Percentiles rank a stretch among this genome's conserved stretches.
Conservation (phyloP, 2,888 invertebrate species). For the Heliconius erato region DNA sequence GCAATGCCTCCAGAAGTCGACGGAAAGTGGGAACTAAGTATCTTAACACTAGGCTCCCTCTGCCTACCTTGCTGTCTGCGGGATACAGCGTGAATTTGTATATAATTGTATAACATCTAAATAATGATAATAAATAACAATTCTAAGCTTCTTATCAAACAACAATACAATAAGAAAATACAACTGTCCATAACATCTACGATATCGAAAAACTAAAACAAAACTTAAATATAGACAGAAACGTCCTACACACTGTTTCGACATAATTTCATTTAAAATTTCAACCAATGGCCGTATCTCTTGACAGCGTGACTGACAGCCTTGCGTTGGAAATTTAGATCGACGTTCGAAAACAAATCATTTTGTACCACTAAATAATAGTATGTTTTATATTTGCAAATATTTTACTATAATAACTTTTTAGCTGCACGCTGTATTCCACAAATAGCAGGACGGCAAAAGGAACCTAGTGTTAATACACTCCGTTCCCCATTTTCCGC, state of each 20-base stretch:
- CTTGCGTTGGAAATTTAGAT: conserved; percentile 32
- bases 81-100: too few species aligned
- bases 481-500: too few species aligned
- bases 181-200: background rate
- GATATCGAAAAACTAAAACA: conserved; percentile 10
- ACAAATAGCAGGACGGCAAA: too few species aligned
- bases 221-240: conserved; percentile 19
- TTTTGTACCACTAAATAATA: conserved; percentile 6
- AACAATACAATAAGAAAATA: background rate
- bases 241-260: conserved; percentile 25
- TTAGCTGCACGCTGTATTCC: too few species aligned
- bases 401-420: background rate
- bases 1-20: too few species aligned
- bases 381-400: background rate
- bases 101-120: too few species aligned
- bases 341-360: conserved; percentile 29
- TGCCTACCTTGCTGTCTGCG: too few species aligned
- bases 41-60: too few species aligned
- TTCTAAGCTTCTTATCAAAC: background rate
- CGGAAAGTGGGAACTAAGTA: too few species aligned
- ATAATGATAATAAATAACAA: background rate
- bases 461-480: background rate
- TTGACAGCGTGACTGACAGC: conserved; percentile 38
- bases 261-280: conserved; percentile 30
- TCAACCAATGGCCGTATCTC: conserved; percentile 20